Evolutionary conservation across 2,888 invertebrate species (phyloP), one percentile per base, ranked within the genome.

Genomic region (Crepidodera aurea): DNA sequence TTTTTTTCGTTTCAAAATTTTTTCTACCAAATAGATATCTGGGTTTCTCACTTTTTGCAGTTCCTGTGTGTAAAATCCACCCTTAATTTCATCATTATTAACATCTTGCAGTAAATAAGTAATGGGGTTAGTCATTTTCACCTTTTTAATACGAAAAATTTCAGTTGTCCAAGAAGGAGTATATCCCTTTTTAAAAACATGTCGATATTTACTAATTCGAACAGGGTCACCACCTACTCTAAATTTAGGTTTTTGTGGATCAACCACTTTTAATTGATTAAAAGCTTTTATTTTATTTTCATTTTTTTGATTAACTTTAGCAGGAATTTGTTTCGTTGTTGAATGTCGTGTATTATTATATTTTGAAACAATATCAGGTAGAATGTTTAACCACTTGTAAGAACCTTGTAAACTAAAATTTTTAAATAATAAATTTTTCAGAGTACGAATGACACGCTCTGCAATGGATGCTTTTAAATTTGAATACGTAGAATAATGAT

Each of bases 341-440:
- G 4, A 8, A 19, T 42, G 42, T 42, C 18, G 16, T 18, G 42
- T 42, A 18, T 19, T 42, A n/a, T 42, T 42, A 18, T 42, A 42
- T 6, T 42, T 18, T 19, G 16, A 1, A 16, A n/a, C 10, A 16
- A 42, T 16, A 6, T 42, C 1, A 3, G 18, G 19, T 60, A 74
- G 62, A 12, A 65, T 66, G 64, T 74, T 58, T 55, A 72, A 67
- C 73, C 73, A 74, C 61, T 69, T 64, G 62, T 71, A 74, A 4
- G 62, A 60, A 32, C 72, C 73, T 10, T 67, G 53, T 48, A 69
- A 69, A 44, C 71, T 73, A 60, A 75, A 75, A 54, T 72, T 58
- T 53, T 70, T 69, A 61, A 65, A 73, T 68, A 74, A 68, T 48
- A 56, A 60, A 42, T 42, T 34, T 61, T 72, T 72, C 13, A 72